Conservation (phyloP, 2,113 vertebrate genomes). For the Eira barbara region DNA sequence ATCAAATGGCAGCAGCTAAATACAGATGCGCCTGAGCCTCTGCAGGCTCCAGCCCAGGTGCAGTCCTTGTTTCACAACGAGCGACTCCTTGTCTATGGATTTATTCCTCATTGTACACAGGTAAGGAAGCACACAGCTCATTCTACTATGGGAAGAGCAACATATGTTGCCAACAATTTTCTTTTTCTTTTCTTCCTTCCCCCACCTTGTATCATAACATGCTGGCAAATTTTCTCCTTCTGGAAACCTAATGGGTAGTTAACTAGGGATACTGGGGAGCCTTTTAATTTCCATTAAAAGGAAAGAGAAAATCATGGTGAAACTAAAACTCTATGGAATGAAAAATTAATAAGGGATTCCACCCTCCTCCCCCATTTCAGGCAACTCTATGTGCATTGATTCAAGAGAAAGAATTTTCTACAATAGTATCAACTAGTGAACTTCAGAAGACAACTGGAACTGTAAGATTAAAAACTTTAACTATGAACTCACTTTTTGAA, state of each 20-base stretch:
- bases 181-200: not conserved
- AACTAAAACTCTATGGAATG: not conserved
- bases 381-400: conserved; percentile 87
- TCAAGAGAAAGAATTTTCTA: conserved; percentile 84
- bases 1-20: conserved; percentile 91
- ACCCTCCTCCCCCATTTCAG: conserved; percentile 72
- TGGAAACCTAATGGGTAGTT: not conserved
- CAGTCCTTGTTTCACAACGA: conserved; percentile 86
- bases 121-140: conserved; percentile 62
- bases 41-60: conserved; percentile 88
- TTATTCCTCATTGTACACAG: conserved; percentile 89
- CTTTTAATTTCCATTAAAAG: not conserved
- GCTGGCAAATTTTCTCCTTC: not conserved
- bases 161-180: not conserved
- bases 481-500: not conserved
- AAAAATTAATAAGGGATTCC: not conserved
- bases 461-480: conserved; percentile 78
- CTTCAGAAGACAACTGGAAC: conserved; percentile 92
- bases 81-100: conserved; percentile 89
- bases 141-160: not conserved
- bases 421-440: conserved; percentile 91
- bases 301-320: not conserved
- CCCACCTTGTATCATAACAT: not conserved
- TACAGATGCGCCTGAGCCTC: conserved; percentile 65
- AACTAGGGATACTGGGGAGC: not conserved